These are phyloP conservation scores for Apeltes quadracus DNA, from an alignment of 2,113 vertebrate genomes.

Conservation along the genomic window DNA sequence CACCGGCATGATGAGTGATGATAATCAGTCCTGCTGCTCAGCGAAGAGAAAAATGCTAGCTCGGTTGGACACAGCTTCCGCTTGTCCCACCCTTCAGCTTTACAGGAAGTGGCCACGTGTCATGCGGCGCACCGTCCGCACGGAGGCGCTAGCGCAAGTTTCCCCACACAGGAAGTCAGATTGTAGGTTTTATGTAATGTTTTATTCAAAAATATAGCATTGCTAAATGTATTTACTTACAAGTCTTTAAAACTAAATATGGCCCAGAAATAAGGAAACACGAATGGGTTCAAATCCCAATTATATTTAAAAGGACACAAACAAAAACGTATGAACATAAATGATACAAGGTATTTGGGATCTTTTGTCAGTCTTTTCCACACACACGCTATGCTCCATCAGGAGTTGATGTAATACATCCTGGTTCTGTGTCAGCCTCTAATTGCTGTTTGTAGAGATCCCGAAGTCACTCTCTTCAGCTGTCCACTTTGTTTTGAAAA, in stretches of 20 bases:
- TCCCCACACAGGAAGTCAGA: neutral
- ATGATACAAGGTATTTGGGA: neutral
- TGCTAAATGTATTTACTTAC: constrained; percentile 21
- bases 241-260: neutral
- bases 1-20: constrained; percentile 86
- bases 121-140: constrained; percentile 18
- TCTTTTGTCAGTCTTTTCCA: neutral
- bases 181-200: neutral
- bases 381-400: neutral
- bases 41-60: constrained; percentile 45
- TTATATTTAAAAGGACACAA: neutral
- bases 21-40: constrained; percentile 54
- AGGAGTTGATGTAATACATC: neutral
- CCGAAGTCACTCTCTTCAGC: constrained; percentile 41
- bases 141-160: constrained; percentile 34
- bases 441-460: neutral
- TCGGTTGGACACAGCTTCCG: constrained; percentile 72
- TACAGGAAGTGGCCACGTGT: constrained; percentile 73
- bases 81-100: constrained; percentile 78
- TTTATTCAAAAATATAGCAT: constrained; percentile 63
- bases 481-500: constrained; percentile 82
- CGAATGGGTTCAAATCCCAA: neutral
- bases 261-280: constrained; percentile 15
- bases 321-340: neutral
- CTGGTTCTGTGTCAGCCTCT: neutral